A percentile compares a stretch with the other conserved stretches of the same genome.
Evolutionary conservation across 2,888 invertebrate species (phyloP).

Genomic region (Mactromeris polynyma): DNA sequence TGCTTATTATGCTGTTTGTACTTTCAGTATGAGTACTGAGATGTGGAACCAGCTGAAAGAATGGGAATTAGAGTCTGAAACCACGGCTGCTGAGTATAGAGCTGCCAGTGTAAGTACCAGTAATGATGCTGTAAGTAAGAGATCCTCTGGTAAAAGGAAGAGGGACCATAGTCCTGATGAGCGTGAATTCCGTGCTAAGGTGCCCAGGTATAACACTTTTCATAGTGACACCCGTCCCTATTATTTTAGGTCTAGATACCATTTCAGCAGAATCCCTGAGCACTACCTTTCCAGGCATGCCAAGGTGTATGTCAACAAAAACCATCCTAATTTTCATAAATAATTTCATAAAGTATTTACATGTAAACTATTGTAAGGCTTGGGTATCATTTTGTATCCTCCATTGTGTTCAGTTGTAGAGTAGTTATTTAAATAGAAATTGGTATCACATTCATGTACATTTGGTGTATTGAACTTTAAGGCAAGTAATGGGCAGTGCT

Average conservation of each 20-base stretch:
- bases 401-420: not conserved
- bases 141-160: not conserved
- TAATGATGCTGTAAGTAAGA: not conserved
- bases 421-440: no score
- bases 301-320: not conserved
- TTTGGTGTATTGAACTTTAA: no score
- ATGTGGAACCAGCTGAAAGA: not conserved
- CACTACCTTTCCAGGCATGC: not conserved
- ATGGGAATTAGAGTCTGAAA: not conserved
- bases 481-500: no score
- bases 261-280: not conserved
- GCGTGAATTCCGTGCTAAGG: not conserved
- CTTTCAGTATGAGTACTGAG: slow-evolving; percentile 12
- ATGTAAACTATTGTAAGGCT: not conserved
- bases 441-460: no score
- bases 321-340: slow-evolving; percentile 6
- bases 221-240: not conserved
- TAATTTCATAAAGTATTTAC: not conserved
- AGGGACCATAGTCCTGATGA: not conserved
- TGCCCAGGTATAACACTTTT: not conserved
- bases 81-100: not conserved
- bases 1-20: no score
- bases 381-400: not conserved
- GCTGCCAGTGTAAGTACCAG: not conserved
- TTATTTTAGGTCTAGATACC: not conserved